Percentiles rank a stretch among this genome's conserved stretches.
Conservation (phyloP, 2,113 vertebrate genomes). For the Theristicus caerulescens region DNA sequence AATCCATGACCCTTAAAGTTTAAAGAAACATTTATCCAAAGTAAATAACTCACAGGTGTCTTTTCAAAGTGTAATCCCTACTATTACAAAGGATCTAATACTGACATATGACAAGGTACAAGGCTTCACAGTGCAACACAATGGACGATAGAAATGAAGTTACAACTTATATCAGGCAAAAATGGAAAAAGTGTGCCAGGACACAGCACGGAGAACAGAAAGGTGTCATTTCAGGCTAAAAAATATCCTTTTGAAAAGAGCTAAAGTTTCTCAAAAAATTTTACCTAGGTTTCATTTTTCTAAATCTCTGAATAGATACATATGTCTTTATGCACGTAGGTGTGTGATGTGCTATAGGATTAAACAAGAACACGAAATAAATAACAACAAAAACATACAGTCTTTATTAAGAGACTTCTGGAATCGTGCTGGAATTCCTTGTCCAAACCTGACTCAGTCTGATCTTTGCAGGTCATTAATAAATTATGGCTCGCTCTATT, state of each 20-base stretch:
- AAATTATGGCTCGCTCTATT: conserved; percentile 47
- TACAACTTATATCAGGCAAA: background rate
- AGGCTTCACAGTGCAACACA: background rate
- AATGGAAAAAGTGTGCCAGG: background rate
- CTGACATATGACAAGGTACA: background rate
- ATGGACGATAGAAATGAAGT: background rate
- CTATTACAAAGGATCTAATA: background rate
- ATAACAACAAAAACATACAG: background rate
- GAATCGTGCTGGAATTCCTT: background rate
- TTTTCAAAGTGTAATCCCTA: background rate
- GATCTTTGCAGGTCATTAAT: conserved; percentile 60
- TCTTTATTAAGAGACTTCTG: background rate
- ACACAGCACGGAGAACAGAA: background rate
- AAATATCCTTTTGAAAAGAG: background rate
- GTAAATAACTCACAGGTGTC: background rate
- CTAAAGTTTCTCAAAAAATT: background rate
- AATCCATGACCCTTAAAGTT: background rate
- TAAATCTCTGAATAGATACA: background rate
- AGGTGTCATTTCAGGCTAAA: background rate
- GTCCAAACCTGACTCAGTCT: background rate
- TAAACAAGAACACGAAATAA: background rate
- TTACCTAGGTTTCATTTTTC: background rate
- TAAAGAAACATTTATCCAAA: background rate
- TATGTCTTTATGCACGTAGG: rapidly evolving
- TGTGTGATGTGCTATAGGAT: background rate